Percentiles rank a stretch among this genome's conserved stretches.
Conservation (phyloP, 2,888 invertebrate genomes). For the Rhimphoctona megacephalus region DNA sequence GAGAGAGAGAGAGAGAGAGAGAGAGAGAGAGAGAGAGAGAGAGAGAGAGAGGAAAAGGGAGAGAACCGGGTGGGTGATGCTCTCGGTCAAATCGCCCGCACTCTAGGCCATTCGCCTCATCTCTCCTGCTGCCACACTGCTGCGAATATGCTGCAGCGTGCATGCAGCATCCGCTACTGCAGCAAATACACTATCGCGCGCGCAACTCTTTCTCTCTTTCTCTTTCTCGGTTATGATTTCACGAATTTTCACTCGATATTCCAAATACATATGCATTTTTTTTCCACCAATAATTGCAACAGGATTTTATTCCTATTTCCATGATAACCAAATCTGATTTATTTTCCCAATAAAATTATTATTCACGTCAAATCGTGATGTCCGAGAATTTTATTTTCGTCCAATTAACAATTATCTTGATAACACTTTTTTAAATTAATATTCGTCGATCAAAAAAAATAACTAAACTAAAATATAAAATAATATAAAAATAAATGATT, state of each 20-base stretch:
- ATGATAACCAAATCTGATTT: neutral
- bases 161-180: conserved; percentile 67
- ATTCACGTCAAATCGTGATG: neutral
- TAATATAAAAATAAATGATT: neutral
- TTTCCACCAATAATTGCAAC: conserved; percentile 2
- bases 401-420: neutral
- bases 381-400: neutral
- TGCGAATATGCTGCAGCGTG: conserved; percentile 64
- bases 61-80: conserved; percentile 49
- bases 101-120: conserved; percentile 68
- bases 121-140: conserved; percentile 63
- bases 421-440: neutral
- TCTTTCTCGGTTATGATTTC: conserved; percentile 25
- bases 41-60: conserved; percentile 16
- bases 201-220: conserved; percentile 42
- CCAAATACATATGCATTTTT: conserved; percentile 3
- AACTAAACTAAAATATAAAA: neutral
- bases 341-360: neutral
- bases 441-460: neutral
- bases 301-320: neutral
- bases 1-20: conserved; percentile 13
- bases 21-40: conserved; percentile 16
- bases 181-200: conserved; percentile 59
- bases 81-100: conserved; percentile 63
- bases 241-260: conserved; percentile 22